These are phyloP conservation scores for Leptobrachium leishanense DNA, from an alignment of 2,113 vertebrate species.

Conservation along the genomic window DNA sequence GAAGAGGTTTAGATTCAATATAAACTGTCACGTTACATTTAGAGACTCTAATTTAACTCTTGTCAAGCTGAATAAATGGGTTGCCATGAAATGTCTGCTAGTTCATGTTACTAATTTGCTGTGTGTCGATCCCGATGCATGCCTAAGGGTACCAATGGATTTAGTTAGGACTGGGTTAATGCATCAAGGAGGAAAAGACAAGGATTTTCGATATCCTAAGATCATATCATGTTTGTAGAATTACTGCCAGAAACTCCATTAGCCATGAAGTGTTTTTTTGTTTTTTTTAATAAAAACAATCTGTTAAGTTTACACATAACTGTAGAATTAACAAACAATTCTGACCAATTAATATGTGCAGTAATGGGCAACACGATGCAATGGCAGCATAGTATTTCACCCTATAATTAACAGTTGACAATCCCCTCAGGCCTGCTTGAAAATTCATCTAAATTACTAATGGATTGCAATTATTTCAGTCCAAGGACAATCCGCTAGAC, in stretches of 20 bases:
- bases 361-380: neutral
- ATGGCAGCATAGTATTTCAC: constrained; percentile 1
- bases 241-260: constrained; percentile 10
- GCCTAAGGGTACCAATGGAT: too few species aligned
- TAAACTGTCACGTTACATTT: too few species aligned
- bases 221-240: constrained; percentile 14
- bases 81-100: too few species aligned
- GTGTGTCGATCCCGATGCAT: too few species aligned
- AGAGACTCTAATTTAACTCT: too few species aligned
- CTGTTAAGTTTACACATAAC: constrained; percentile 16
- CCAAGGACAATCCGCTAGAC: neutral
- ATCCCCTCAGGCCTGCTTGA: neutral
- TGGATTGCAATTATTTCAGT: constrained; percentile 10
- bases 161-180: too few species aligned
- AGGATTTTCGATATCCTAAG: neutral
- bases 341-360: too few species aligned
- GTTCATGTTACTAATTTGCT: too few species aligned
- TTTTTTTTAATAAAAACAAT: constrained; percentile 21
- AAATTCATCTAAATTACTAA: constrained; percentile 25
- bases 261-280: constrained; percentile 2
- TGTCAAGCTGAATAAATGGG: too few species aligned
- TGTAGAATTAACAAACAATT: constrained; percentile 36
- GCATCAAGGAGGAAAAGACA: too few species aligned
- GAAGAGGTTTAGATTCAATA: too few species aligned
- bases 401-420: constrained; percentile 4